A percentile compares a stretch with the other conserved stretches of the same genome.
Conservation (phyloP, 2,113 vertebrate genomes). For the Psophia crepitans region DNA sequence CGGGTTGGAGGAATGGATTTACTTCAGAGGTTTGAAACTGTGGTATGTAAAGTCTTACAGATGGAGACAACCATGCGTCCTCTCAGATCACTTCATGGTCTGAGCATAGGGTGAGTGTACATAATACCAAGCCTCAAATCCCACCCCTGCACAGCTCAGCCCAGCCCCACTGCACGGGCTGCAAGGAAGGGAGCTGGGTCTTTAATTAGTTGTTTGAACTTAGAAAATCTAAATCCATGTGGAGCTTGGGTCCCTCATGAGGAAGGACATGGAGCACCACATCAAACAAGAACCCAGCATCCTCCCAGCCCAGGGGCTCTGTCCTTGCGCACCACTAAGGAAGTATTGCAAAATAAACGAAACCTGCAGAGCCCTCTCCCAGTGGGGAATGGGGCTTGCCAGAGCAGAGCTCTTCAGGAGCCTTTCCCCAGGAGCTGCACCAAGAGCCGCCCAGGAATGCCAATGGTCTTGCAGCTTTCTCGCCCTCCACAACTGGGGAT, state of each 20-base stretch:
- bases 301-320: neutral
- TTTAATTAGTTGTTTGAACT: neutral
- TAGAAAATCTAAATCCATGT: neutral
- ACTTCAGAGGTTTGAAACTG: neutral
- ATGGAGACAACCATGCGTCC: neutral
- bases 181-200: rapidly evolving
- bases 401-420: neutral
- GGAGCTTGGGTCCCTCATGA: neutral
- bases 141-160: neutral
- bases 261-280: neutral
- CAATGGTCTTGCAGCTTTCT: rapidly evolving
- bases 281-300: neutral
- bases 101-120: neutral
- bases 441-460: rapidly evolving
- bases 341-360: neutral
- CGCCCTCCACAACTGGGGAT: neutral
- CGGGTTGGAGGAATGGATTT: neutral
- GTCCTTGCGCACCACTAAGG: neutral
- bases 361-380: neutral
- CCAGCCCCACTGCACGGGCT: rapidly evolving
- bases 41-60: neutral
- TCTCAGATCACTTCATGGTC: neutral
- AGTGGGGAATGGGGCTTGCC: neutral
- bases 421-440: neutral
- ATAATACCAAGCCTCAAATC: neutral